These are phyloP conservation scores for Bombus haemorrhoidalis DNA, from an alignment of 1,140 invertebrate genomes.

Conservation along the genomic window DNA sequence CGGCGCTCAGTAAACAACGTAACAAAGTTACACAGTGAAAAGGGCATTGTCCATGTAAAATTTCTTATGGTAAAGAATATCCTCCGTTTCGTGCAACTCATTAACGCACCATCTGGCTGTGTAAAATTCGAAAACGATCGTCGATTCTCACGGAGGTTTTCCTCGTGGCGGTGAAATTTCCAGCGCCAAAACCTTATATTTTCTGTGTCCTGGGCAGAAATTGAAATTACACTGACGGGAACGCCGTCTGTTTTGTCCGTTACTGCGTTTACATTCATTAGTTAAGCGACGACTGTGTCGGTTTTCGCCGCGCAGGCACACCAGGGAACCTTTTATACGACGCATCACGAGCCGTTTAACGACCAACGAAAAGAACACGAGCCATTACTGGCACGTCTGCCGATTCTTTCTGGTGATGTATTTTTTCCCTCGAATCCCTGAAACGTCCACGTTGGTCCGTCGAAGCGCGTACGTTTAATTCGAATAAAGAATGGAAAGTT, in stretches of 20 bases:
- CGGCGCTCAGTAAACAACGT: neutral
- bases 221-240: neutral
- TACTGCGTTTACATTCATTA: slow-evolving; percentile 42
- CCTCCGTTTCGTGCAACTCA: neutral
- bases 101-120: neutral
- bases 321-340: neutral
- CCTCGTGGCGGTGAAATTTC: neutral
- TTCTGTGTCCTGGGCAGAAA: neutral
- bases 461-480: neutral
- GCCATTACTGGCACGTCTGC: neutral
- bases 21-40: neutral
- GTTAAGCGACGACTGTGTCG: slow-evolving; percentile 23
- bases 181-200: no score
- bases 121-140: neutral
- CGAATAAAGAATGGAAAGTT: neutral
- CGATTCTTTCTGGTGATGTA: neutral
- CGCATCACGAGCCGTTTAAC: slow-evolving; percentile 7
- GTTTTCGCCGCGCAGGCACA: neutral
- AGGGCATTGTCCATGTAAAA: neutral
- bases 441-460: neutral
- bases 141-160: neutral
- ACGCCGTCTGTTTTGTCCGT: neutral
- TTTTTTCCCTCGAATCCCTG: neutral
- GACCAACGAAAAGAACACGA: neutral
- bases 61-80: neutral